Percentiles rank a stretch among this genome's conserved stretches.
Conservation (phyloP, 2,888 invertebrate species). For the Heteromyza rotundicornis region DNA sequence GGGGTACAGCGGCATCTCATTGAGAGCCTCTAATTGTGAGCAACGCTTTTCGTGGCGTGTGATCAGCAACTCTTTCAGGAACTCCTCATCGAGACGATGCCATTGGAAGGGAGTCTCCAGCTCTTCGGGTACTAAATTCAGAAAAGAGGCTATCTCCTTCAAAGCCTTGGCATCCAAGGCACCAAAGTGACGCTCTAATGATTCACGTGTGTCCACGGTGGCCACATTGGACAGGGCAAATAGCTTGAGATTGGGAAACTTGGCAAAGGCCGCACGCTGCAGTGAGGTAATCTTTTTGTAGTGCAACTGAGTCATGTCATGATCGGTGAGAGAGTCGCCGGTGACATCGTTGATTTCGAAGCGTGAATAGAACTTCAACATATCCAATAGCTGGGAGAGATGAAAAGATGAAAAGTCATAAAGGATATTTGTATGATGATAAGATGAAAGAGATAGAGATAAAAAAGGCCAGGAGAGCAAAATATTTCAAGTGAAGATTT, state of each 20-base stretch:
- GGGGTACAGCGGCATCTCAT: constrained; percentile 98
- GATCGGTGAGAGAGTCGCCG: constrained; percentile 91
- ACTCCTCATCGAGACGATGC: constrained; percentile 80
- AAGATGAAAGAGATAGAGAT: no score
- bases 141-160: constrained; percentile 82
- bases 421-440: no score
- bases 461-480: no score
- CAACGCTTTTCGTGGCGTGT: constrained; percentile 84
- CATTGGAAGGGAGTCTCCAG: constrained; percentile 70
- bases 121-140: constrained; percentile 85
- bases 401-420: no score
- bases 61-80: constrained; percentile 86
- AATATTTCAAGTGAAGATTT: no score
- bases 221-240: constrained; percentile 95
- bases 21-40: constrained; percentile 92
- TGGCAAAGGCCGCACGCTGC: constrained; percentile 93
- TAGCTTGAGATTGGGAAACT: constrained; percentile 83
- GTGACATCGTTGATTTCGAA: constrained; percentile 98
- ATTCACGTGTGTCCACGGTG: constrained; percentile 88
- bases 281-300: constrained; percentile 91
- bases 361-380: constrained; percentile 93
- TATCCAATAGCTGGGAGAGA: constrained; percentile 81
- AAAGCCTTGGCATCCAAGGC: constrained; percentile 75
- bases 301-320: constrained; percentile 92
- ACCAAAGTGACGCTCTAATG: constrained; percentile 79